Evolutionary conservation across 2,797 vertebrate genomes (phyloP).

Genomic region (Philypnodon macrostomus): DNA sequence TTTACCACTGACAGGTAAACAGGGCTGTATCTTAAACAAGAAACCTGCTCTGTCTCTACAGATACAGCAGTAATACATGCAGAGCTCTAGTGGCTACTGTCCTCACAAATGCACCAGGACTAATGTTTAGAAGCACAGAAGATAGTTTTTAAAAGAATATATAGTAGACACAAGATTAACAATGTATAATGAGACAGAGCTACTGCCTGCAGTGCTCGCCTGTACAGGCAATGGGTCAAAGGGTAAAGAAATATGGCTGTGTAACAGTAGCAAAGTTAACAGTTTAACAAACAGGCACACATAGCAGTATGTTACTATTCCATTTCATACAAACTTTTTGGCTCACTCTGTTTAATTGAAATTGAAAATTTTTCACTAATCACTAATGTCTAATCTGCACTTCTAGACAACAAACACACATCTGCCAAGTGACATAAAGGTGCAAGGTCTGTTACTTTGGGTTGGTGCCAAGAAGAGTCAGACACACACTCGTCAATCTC

Average conservation of each 20-base stretch:
- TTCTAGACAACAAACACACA: slow-evolving; percentile 24
- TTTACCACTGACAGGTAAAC: slow-evolving; percentile 10
- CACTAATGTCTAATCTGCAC: slow-evolving; percentile 8
- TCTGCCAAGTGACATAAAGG: slow-evolving; percentile 43
- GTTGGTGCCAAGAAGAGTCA: slow-evolving; percentile 42
- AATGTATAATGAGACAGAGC: slow-evolving; percentile 23
- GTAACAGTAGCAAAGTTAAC: slow-evolving; percentile 26
- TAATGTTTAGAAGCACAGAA: slow-evolving; percentile 20
- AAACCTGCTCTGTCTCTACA: slow-evolving; percentile 42
- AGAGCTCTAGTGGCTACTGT: slow-evolving; percentile 11
- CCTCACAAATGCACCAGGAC: slow-evolving; percentile 4
- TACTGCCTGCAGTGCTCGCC: slow-evolving; percentile 74
- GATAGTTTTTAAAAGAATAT: slow-evolving; percentile 50
- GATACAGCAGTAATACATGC: slow-evolving; percentile 12
- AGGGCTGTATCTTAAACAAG: slow-evolving; percentile 41
- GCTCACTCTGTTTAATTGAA: slow-evolving; percentile 56
- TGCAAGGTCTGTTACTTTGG: slow-evolving; percentile 67
- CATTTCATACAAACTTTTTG: slow-evolving; percentile 54
- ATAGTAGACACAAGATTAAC: slow-evolving; percentile 22
- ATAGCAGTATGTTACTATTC: slow-evolving; percentile 46
- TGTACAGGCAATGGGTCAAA: slow-evolving; percentile 38
- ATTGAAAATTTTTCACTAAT: slow-evolving; percentile 26
- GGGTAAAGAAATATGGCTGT: slow-evolving; percentile 52
- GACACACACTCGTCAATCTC: slow-evolving; percentile 44
- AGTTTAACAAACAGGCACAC: slow-evolving; percentile 29